A percentile compares a stretch with the other conserved stretches of the same genome.
phyloP scores from a whole-genome alignment of 2,113 vertebrate species.

The Lynx canadensis region DNA sequence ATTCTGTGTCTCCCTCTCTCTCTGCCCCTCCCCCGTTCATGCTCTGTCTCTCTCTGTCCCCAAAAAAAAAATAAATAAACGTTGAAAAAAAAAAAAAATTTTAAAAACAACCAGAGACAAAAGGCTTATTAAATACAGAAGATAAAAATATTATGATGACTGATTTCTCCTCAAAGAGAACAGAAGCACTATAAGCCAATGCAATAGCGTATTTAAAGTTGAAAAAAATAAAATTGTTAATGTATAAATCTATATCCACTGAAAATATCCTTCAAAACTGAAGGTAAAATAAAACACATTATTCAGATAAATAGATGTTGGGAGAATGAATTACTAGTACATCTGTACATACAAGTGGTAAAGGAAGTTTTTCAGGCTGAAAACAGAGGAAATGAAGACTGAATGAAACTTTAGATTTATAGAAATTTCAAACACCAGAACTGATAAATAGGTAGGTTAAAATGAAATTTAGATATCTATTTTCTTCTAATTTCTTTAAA shows the following conservation, averaged over 20 bases:
- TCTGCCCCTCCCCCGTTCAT: too few species aligned
- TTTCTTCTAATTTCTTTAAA: neutral
- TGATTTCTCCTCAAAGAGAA: neutral
- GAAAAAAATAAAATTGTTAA: neutral
- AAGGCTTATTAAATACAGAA: neutral
- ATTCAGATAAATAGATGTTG: neutral
- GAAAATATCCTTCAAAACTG: conserved; percentile 3
- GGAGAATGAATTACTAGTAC: neutral
- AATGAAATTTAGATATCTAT: neutral
- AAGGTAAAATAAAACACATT: neutral
- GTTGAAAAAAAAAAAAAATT: too few species aligned
- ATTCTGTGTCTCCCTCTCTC: too few species aligned
- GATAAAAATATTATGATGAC: neutral
- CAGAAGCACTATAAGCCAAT: neutral
- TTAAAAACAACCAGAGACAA: neutral
- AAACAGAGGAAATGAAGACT: neutral
- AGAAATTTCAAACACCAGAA: neutral
- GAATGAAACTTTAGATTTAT: neutral
- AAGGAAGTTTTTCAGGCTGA: neutral
- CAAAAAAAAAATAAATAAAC: too few species aligned
- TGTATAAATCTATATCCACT: neutral
- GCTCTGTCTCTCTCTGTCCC: too few species aligned
- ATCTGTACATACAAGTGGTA: neutral
- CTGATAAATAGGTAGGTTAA: neutral
- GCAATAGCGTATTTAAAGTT: neutral